A percentile compares a stretch with the other conserved stretches of the same genome.
phyloP scores from a whole-genome alignment of 2,888 invertebrate species.

The Epirrita christyi region DNA sequence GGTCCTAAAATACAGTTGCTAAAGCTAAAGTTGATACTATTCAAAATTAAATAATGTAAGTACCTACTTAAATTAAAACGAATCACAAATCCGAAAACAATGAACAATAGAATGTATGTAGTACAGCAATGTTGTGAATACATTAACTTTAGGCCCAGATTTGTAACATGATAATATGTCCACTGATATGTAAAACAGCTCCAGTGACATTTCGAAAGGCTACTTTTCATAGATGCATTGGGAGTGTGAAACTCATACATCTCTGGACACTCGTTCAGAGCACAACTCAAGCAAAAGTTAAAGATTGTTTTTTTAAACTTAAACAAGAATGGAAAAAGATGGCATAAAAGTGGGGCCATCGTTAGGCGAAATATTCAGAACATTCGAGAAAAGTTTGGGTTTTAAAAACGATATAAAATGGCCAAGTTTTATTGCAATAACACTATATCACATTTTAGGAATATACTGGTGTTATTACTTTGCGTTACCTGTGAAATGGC shows the following conservation, averaged over 20 bases:
- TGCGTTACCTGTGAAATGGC: slow-evolving; percentile 74
- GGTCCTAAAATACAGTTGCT: too few species aligned
- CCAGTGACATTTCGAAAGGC: slow-evolving; percentile 26
- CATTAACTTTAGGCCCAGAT: slow-evolving; percentile 30
- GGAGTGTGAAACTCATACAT: slow-evolving; percentile 33
- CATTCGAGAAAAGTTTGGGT: slow-evolving; percentile 68
- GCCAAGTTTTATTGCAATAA: slow-evolving; percentile 64
- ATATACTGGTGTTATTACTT: slow-evolving; percentile 73
- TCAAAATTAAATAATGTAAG: not conserved
- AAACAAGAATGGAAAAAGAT: slow-evolving; percentile 45
- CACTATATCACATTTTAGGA: slow-evolving; percentile 67
- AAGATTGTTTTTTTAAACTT: slow-evolving; percentile 29
- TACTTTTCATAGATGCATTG: slow-evolving; percentile 25
- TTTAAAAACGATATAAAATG: slow-evolving; percentile 79
- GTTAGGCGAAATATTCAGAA: slow-evolving; percentile 59
- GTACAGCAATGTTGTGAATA: slow-evolving; percentile 17
- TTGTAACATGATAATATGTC: slow-evolving; percentile 22
- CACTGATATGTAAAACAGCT: slow-evolving; percentile 28
- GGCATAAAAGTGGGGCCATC: slow-evolving; percentile 45
- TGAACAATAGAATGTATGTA: slow-evolving; percentile 43
- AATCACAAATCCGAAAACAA: slow-evolving; percentile 36
- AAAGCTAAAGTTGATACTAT: too few species aligned
- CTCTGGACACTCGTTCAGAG: slow-evolving; percentile 21
- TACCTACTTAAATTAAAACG: slow-evolving; percentile 2
- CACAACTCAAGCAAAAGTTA: slow-evolving; percentile 29